These are phyloP conservation scores for Scaptomyza tumidula DNA, from an alignment of 2,888 invertebrate genomes.

Conservation along the genomic window DNA sequence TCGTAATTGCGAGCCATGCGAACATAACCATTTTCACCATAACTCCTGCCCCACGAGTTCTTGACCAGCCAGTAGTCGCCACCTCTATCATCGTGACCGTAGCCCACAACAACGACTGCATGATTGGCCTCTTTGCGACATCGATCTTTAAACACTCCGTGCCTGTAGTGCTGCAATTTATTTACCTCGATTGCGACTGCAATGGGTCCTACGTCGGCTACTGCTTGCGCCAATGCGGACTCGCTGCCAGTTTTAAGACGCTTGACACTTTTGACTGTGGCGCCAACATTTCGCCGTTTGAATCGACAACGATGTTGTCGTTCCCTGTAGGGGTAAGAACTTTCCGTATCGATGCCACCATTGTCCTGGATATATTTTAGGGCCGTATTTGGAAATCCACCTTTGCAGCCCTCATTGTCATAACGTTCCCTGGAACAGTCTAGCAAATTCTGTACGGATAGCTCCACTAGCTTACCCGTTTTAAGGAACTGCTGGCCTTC, in stretches of 20 bases:
- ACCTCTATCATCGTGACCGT: slow-evolving; percentile 81
- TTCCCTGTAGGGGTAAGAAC: slow-evolving; percentile 92
- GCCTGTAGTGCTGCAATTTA: slow-evolving; percentile 92
- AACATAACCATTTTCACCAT: slow-evolving; percentile 94
- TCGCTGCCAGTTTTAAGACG: slow-evolving; percentile 90
- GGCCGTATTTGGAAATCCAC: slow-evolving; percentile 89
- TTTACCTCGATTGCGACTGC: slow-evolving; percentile 95
- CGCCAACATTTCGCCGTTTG: slow-evolving; percentile 88
- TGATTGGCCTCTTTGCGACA: slow-evolving; percentile 90
- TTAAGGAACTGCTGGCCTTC: slow-evolving; percentile 94
- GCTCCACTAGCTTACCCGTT: slow-evolving; percentile 89
- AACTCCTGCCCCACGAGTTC: slow-evolving; percentile 88
- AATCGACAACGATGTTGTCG: slow-evolving; percentile 89
- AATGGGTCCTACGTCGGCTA: slow-evolving; percentile 93
- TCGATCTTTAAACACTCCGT: slow-evolving; percentile 91
- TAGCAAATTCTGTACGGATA: slow-evolving; percentile 95
- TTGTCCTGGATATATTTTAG: slow-evolving; percentile 92
- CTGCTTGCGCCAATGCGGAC: slow-evolving; percentile 89
- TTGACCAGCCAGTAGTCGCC: slow-evolving; percentile 89
- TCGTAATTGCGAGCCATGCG: slow-evolving; percentile 92
- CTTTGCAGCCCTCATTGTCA: slow-evolving; percentile 94
- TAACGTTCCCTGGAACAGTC: slow-evolving; percentile 90
- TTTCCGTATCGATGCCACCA: slow-evolving; percentile 94
- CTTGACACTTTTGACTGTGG: slow-evolving; percentile 90
- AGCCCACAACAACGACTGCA: slow-evolving; percentile 85